phyloP scores from a whole-genome alignment of 2,888 invertebrate species.

The Noctua janthe region DNA sequence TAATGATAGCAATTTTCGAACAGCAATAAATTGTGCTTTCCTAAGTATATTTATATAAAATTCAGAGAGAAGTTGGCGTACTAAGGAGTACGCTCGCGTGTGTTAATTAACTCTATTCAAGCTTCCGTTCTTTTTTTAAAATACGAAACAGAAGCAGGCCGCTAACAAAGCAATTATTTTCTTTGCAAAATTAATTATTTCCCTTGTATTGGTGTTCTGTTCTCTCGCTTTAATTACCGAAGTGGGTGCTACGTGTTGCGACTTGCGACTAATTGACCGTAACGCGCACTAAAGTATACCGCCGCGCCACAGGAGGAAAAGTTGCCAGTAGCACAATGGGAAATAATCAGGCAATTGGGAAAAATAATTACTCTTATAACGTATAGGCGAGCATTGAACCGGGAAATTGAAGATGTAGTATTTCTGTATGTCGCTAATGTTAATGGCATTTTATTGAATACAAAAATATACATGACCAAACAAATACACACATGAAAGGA shows the following conservation, averaged over 20 bases:
- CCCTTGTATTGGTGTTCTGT: conserved; percentile 71
- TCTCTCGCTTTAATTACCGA: conserved; percentile 72
- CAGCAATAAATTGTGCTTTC: conserved; percentile 50
- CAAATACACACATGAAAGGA: conserved; percentile 12
- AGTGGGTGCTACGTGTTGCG: conserved; percentile 73
- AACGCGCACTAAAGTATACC: conserved; percentile 68
- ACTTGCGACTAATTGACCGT: conserved; percentile 72
- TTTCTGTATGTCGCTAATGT: conserved; percentile 29
- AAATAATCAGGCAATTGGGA: conserved; percentile 58
- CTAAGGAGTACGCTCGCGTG: conserved; percentile 43
- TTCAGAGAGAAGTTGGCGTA: conserved; percentile 32
- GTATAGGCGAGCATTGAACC: conserved; percentile 52
- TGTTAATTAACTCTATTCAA: conserved; percentile 66
- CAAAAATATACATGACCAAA: conserved; percentile 3
- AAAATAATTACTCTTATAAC: conserved; percentile 65
- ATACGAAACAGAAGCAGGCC: conserved; percentile 60
- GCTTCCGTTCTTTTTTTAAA: conserved; percentile 56
- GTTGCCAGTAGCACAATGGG: conserved; percentile 45
- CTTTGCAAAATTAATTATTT: conserved; percentile 75
- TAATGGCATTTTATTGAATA: conserved; percentile 31
- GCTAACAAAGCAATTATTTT: conserved; percentile 74
- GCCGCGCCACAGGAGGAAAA: conserved; percentile 53
- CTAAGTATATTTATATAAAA: conserved; percentile 51
- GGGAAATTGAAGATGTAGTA: conserved; percentile 48
- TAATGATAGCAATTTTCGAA: conserved; percentile 58